Evolutionary conservation across 2,888 invertebrate genomes (phyloP).

Genomic region (Himalopsyche kuldschensis): DNA sequence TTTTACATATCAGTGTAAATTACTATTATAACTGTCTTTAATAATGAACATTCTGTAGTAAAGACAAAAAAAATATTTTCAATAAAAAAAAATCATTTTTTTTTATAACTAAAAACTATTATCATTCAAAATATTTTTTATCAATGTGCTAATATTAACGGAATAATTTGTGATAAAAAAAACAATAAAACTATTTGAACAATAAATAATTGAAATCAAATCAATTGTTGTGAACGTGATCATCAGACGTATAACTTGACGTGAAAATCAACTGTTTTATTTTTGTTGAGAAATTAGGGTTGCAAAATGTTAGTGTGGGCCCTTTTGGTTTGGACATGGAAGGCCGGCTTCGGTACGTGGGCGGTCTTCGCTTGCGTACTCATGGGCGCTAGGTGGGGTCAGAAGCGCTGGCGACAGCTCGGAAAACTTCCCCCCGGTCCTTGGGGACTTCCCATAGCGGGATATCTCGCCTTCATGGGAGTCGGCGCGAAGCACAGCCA

Average conservation of each 20-base stretch:
- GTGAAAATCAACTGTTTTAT: neutral
- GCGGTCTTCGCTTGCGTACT: conserved; percentile 56
- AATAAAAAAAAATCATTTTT: neutral
- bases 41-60: neutral
- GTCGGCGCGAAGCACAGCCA: conserved; percentile 73
- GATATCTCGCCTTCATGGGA: conserved; percentile 81
- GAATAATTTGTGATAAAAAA: neutral
- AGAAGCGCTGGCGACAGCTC: conserved; percentile 43
- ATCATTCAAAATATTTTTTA: neutral
- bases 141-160: neutral
- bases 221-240: neutral
- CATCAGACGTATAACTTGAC: neutral
- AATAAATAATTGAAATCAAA: neutral
- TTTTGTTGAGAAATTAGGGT: neutral
- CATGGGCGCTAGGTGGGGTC: conserved; percentile 47
- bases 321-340: conserved; percentile 44
- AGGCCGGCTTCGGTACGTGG: conserved; percentile 44
- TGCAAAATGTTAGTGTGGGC: conserved; percentile 57
- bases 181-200: neutral
- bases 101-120: neutral
- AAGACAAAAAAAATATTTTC: neutral
- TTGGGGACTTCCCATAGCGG: conserved; percentile 82
- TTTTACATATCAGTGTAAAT: conserved; percentile 39
- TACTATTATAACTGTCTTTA: neutral
- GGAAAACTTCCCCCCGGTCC: conserved; percentile 81